These are phyloP conservation scores for Lepidurus couesii DNA, from an alignment of 1,140 invertebrate species.

Conservation along the genomic window DNA sequence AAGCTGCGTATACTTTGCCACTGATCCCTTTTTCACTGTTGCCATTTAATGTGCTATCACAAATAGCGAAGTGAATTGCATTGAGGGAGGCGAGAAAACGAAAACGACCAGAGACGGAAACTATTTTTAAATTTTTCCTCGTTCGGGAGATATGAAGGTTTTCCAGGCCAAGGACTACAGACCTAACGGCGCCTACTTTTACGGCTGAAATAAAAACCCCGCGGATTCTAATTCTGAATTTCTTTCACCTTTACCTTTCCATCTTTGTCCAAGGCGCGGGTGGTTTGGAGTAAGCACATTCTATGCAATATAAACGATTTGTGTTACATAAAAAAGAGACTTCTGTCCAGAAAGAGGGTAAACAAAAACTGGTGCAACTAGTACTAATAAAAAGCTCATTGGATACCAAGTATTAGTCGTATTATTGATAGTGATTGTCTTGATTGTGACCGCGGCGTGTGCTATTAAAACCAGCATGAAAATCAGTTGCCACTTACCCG, in stretches of 20 bases:
- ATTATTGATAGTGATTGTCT: conserved; percentile 1
- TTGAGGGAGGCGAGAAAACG: conserved; percentile 13
- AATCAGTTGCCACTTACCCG: conserved; percentile 35
- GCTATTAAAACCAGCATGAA: not conserved
- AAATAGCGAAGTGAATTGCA: conserved; percentile 10
- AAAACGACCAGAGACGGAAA: conserved; percentile 12
- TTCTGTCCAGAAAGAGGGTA: no score
- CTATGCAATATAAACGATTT: no score
- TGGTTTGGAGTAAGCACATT: no score
- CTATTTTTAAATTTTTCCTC: conserved; percentile 7
- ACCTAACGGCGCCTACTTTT: conserved; percentile 21
- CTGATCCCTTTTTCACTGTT: not conserved
- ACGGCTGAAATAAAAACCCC: not conserved
- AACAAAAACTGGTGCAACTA: not conserved
- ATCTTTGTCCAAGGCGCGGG: no score
- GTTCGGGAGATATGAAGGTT: conserved; percentile 3
- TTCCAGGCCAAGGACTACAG: conserved; percentile 17
- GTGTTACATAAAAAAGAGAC: no score
- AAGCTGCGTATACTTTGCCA: not conserved
- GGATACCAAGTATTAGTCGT: not conserved
- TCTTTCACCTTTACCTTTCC: no score
- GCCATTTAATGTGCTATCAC: conserved; percentile 7
- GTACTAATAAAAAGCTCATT: not conserved
- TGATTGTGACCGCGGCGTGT: not conserved
- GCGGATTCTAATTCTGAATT: not conserved